Conservation (phyloP, 2,797 vertebrate species). For the Phataginus tetradactyla region DNA sequence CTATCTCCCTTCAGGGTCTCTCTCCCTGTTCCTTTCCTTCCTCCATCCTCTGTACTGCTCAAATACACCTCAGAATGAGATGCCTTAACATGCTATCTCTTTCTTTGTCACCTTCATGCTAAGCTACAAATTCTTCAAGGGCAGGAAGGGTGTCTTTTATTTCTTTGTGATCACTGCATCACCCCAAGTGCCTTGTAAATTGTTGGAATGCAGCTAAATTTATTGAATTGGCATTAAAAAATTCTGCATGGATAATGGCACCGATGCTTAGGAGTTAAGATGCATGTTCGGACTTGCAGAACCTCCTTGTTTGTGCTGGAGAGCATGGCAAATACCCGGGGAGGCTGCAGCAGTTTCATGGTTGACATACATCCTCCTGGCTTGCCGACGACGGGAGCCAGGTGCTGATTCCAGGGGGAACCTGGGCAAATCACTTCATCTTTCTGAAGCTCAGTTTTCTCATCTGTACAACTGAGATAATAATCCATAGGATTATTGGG, state of each 20-base stretch:
- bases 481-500: not conserved
- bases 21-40: not conserved
- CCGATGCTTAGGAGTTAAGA: not conserved
- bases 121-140: not conserved
- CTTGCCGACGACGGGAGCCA: not conserved
- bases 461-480: not conserved
- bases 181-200: not conserved
- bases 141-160: not conserved
- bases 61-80: not conserved
- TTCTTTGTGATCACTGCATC: not conserved
- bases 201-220: not conserved
- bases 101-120: not conserved
- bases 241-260: not conserved
- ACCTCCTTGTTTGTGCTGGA: not conserved
- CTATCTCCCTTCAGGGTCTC: not conserved
- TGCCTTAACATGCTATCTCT: not conserved
- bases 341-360: not conserved
- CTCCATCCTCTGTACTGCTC: not conserved
- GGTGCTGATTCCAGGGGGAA: not conserved
- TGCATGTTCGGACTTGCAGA: not conserved
- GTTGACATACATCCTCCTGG: not conserved
- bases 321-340: not conserved
- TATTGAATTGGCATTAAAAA: not conserved
- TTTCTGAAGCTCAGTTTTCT: not conserved
- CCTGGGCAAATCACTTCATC: not conserved